These are phyloP conservation scores for Eulemur rufifrons DNA, from an alignment of 2,113 vertebrate genomes.

Conservation along the genomic window DNA sequence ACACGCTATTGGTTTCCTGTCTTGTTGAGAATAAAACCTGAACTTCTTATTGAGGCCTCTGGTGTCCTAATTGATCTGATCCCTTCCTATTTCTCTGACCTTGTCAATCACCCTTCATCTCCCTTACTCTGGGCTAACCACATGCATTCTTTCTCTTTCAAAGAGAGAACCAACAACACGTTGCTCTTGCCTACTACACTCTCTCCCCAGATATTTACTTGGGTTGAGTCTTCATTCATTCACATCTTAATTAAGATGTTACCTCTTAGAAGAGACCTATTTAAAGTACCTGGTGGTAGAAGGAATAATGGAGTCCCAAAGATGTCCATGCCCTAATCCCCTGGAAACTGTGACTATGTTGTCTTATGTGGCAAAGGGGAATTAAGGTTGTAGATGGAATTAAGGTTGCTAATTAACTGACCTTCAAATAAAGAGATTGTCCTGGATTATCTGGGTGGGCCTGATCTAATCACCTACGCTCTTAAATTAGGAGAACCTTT, in stretches of 20 bases:
- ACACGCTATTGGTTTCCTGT: not conserved
- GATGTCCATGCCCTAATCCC: not conserved
- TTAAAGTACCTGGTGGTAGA: not conserved
- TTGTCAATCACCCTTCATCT: not conserved
- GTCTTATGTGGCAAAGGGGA: not conserved
- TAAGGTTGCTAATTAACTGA: not conserved
- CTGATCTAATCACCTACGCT: not conserved
- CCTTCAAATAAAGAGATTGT: constrained; percentile 3
- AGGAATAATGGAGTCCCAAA: not conserved
- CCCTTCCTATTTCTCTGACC: not conserved
- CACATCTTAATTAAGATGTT: not conserved
- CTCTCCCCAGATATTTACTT: not conserved
- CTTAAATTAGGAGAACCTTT: not conserved
- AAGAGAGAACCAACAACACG: not conserved
- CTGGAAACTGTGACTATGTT: not conserved
- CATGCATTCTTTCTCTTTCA: not conserved
- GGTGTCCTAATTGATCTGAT: not conserved
- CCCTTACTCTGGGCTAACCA: not conserved
- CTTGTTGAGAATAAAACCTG: not conserved
- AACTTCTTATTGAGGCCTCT: not conserved
- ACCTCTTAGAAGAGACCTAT: not conserved
- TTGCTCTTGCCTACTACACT: not conserved
- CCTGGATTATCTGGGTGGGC: not conserved
- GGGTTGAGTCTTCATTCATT: not conserved
- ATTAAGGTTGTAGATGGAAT: not conserved